Evolutionary conservation across 2,888 invertebrate genomes (phyloP).

Genomic region (Heliconius hortense): DNA sequence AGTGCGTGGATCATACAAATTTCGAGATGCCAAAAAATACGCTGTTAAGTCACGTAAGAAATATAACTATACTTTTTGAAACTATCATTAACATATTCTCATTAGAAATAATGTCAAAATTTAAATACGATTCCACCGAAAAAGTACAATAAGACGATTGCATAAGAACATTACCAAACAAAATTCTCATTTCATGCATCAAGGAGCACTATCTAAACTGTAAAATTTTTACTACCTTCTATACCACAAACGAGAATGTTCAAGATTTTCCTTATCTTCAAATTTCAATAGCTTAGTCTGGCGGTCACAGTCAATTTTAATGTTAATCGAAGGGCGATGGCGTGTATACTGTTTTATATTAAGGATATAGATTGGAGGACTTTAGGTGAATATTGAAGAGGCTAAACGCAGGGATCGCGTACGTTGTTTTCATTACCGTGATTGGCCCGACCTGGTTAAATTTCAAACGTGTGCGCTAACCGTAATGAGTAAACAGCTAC

Average conservation of each 20-base stretch:
- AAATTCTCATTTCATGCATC: slow-evolving; percentile 22
- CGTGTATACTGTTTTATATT: slow-evolving; percentile 62
- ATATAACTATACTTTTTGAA: background rate
- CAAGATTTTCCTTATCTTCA: slow-evolving; percentile 28
- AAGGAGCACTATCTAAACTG: slow-evolving; percentile 14
- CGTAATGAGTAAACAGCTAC: slow-evolving; percentile 38
- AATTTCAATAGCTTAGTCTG: slow-evolving; percentile 30
- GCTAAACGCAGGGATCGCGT: slow-evolving; percentile 56
- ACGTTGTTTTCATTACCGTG: slow-evolving; percentile 79
- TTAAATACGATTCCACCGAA: background rate
- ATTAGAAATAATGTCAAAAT: background rate
- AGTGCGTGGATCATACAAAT: background rate
- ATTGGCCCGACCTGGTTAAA: slow-evolving; percentile 76
- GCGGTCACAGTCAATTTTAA: slow-evolving; percentile 43
- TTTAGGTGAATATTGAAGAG: slow-evolving; percentile 71
- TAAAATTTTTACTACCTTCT: slow-evolving; percentile 26
- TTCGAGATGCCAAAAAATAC: background rate
- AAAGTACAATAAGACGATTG: background rate
- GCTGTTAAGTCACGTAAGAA: background rate
- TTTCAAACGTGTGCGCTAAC: slow-evolving; percentile 46
- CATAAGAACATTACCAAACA: slow-evolving; percentile 4
- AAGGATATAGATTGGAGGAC: slow-evolving; percentile 62
- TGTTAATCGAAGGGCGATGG: slow-evolving; percentile 47
- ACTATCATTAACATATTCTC: background rate
- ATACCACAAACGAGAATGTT: slow-evolving; percentile 12